Evolutionary conservation across 2,888 invertebrate species (phyloP).

Genomic region (Spilosoma lubricipeda): DNA sequence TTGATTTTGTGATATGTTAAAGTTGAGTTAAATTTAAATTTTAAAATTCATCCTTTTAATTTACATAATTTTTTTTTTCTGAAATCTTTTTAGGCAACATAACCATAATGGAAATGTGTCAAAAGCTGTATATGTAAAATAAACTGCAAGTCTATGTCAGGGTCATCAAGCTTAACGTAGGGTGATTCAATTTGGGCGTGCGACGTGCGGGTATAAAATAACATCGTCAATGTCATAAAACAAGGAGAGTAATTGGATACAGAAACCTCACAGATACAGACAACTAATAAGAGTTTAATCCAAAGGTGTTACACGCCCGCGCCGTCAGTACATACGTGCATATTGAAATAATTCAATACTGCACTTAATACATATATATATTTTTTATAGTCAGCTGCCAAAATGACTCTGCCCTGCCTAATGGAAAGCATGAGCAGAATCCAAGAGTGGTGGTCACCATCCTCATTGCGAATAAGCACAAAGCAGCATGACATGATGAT

Average conservation of each 20-base stretch:
- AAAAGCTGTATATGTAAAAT: not conserved
- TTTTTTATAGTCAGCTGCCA: too few species aligned
- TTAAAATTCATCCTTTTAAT: too few species aligned
- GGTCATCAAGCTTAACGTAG: constrained; percentile 3
- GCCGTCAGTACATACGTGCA: too few species aligned
- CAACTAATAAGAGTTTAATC: constrained; percentile 4
- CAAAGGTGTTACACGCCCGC: not conserved
- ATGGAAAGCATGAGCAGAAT: too few species aligned
- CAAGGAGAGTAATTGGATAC: constrained; percentile 21
- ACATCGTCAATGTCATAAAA: constrained; percentile 23
- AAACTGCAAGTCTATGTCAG: not conserved
- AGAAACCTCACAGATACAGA: constrained; percentile 12
- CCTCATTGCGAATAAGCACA: too few species aligned
- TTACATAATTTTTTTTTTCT: not conserved
- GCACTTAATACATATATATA: too few species aligned
- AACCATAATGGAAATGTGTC: not conserved
- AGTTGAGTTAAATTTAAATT: too few species aligned
- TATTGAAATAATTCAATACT: not conserved
- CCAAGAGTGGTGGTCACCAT: too few species aligned
- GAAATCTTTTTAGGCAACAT: not conserved
- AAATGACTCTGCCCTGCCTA: too few species aligned
- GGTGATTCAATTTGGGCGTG: constrained; percentile 8
- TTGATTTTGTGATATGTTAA: too few species aligned
- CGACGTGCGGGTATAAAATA: constrained; percentile 16
- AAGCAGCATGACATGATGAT: too few species aligned